Evolutionary conservation across 2,797 vertebrate genomes (phyloP), one percentile per base, ranked within the genome.

Genomic region (Macroramphosus scolopax): DNA sequence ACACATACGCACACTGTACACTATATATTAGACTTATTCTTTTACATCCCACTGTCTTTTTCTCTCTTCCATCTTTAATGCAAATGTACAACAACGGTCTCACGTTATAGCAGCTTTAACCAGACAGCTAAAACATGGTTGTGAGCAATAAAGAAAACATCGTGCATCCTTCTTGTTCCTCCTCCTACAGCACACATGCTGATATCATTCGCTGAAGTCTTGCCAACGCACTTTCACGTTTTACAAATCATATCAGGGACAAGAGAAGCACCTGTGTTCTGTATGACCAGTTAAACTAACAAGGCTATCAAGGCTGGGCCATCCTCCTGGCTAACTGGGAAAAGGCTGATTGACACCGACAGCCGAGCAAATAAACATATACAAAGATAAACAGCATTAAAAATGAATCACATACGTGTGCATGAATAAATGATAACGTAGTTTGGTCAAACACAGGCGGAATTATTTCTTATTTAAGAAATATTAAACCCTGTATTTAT

Each of bases 371-470:
- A 85, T 74, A 44, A 72, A 65, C 29, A 63, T 65, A 87, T 86
- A 68, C 84, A 86, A 85, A 75, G 81, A 60, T 84, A 70, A 85
- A 79, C 47, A 48, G 5, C 40, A 66, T 79, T 58, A 80, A 82
- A 80, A 68, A 77, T 80, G 66, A 32, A 84, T 39, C 34, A 40
- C 55, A 62, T 71, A 73, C 59, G 59, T 72, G 76, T 54, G 68
- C 56, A 81, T 83, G 26, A 80, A 87, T 75, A 80, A 83, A 43
- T 81, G 59, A 77, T 59, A 45, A 52, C 34, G 33, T 6, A 18
- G 38, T 61, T 51, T 60, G 33, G 66, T 15, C 40, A 50, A 77
- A 78, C 50, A 69, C 29, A 64, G 58, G 53, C 38, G 1, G 52
- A 75, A 81, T 76, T 71, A 70, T 73, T 75, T 74, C 46, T 68